phyloP scores from a whole-genome alignment of 2,797 vertebrate species.

The Cuculus canorus region DNA sequence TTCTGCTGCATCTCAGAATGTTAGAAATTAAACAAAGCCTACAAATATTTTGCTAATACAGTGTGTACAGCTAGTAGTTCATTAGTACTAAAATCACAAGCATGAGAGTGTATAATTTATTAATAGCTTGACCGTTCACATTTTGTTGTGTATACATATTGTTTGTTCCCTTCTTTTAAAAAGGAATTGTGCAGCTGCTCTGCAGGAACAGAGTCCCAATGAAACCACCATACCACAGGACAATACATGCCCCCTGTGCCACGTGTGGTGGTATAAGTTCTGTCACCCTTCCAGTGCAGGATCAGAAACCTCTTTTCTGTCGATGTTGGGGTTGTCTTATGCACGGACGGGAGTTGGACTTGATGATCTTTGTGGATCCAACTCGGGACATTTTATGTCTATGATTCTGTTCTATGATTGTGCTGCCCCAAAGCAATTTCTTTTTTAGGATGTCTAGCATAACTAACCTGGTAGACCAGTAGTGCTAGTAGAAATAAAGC shows the following conservation, averaged over 20 bases:
- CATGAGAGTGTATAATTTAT: not conserved
- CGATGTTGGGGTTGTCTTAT: too few relatives aligned
- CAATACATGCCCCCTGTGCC: not conserved
- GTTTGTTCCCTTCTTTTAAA: not conserved
- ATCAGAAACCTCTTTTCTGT: not conserved
- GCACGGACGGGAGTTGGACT: too few relatives aligned
- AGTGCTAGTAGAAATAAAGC: not conserved
- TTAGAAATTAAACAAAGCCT: not conserved
- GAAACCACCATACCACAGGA: not conserved
- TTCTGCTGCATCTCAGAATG: not conserved
- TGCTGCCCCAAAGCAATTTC: not conserved
- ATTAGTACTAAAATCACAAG: slow-evolving; percentile 5
- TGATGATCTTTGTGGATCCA: too few relatives aligned
- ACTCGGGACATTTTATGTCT: too few relatives aligned
- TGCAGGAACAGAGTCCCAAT: not conserved
- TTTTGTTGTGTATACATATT: not conserved
- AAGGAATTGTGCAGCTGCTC: not conserved
- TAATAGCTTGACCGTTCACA: not conserved
- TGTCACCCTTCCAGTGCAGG: not conserved
- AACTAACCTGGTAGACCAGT: not conserved
- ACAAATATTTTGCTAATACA: not conserved
- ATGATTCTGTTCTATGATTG: too few relatives aligned
- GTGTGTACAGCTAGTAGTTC: not conserved
- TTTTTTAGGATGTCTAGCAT: not conserved
- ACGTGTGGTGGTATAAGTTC: not conserved